phyloP scores from a whole-genome alignment of 1,140 invertebrate genomes.

The Drosophila simulans region DNA sequence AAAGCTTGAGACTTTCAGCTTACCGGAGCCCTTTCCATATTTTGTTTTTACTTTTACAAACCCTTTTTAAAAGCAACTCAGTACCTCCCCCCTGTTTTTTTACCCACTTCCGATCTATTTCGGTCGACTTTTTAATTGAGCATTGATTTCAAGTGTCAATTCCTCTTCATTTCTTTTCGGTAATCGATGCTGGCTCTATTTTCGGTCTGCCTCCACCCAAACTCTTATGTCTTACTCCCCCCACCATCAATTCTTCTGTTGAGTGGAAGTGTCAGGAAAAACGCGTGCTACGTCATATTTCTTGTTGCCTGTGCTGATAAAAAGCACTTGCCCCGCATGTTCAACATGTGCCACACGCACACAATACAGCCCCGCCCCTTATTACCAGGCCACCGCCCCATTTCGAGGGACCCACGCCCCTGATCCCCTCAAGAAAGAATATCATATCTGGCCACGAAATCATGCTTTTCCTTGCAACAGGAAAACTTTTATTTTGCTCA shows the following conservation, averaged over 20 bases:
- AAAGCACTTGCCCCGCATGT: slow-evolving; percentile 43
- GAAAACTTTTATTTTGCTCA: slow-evolving; percentile 3
- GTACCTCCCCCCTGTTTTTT: no score
- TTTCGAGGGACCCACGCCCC: not conserved
- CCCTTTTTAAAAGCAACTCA: not conserved
- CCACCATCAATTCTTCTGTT: not conserved
- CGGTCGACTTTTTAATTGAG: slow-evolving; percentile 24
- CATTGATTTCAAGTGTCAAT: slow-evolving; percentile 67
- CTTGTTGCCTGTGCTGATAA: slow-evolving; percentile 48
- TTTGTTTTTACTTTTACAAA: not conserved
- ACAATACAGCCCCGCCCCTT: not conserved
- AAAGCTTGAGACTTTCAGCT: slow-evolving; percentile 23
- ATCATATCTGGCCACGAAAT: slow-evolving; percentile 42
- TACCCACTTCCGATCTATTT: slow-evolving; percentile 16
- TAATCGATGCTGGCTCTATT: slow-evolving; percentile 21
- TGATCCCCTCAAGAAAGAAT: slow-evolving; percentile 2
- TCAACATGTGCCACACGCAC: slow-evolving; percentile 24
- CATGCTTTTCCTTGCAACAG: slow-evolving; percentile 30
- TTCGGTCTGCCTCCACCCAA: not conserved
- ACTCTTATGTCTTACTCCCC: not conserved
- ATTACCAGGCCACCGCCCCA: not conserved
- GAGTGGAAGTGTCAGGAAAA: slow-evolving; percentile 2
- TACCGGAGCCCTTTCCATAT: not conserved
- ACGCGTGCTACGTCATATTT: slow-evolving; percentile 63
- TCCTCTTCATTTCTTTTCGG: slow-evolving; percentile 19